Evolutionary conservation across 2,113 vertebrate genomes (phyloP), one percentile per base, ranked within the genome.

Genomic region (Nerophis lumbriciformis): DNA sequence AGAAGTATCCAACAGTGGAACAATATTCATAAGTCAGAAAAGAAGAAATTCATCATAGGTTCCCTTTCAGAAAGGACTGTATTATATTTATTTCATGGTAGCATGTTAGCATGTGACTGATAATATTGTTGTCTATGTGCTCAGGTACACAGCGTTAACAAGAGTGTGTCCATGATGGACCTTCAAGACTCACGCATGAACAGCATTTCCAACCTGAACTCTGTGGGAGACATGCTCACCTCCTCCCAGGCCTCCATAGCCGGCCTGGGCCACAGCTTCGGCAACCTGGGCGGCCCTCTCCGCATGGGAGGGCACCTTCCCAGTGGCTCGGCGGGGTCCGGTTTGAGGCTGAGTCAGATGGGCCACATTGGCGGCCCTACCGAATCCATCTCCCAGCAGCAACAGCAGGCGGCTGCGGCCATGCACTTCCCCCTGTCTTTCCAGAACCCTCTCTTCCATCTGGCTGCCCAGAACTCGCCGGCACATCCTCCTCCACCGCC

Each of bases 141-240:
- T 53, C 76, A 92, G 91, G 93, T 96, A 76, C 93, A 96, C 72
- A 96, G 94, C 12, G 94, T 96, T 60, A 96, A 96, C 84, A 97
- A 97, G 84, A 97, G 95, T 1, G 94, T 97, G 61, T 97, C 95
- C 53, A 97, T 97, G 95, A 90, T 97, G 92, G 95, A 97, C 77
- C 91, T 97, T 15, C 95, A 97, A 85, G 95, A 96, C 1, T 94
- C 94, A 1, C 92, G 94, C 21, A 94, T 97, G 82, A 96, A 96
- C 90, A 96, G 94, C 82, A 92, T 97, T 53, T 95, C 94, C 74
- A 97, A 96, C 85, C 90, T 96, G 68, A 94, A 95, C 28, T 92
- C 92, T 0, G 93, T 95, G 11, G 94, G 93, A 13, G 94, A 95
- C 88, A 87, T 95, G 92, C 89, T 96, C 47, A 93, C 94, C 78